These are phyloP conservation scores for Heterohyrax brucei DNA, from an alignment of 2,797 vertebrate genomes.

Conservation along the genomic window DNA sequence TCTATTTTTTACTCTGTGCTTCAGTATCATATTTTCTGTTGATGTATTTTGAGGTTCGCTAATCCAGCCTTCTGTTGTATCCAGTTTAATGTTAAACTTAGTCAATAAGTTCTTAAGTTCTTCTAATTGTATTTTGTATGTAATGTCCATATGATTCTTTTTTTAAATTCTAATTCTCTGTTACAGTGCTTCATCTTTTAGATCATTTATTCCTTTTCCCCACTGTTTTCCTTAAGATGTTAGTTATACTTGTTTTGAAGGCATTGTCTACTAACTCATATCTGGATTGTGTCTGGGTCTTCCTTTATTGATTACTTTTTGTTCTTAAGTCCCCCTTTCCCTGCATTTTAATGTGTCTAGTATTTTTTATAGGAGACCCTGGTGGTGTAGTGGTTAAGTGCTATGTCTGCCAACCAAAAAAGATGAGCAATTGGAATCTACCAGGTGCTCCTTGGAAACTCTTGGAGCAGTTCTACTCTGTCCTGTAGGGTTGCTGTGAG, in stretches of 20 bases:
- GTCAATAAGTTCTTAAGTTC: background rate
- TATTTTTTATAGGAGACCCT: too few relatives aligned
- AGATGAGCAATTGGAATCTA: too few relatives aligned
- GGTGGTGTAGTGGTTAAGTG: too few relatives aligned
- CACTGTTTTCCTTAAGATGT: background rate
- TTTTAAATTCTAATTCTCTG: background rate
- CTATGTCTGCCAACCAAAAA: too few relatives aligned
- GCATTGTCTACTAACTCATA: slow-evolving; percentile 30
- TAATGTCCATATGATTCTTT: background rate
- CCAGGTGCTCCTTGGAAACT: too few relatives aligned
- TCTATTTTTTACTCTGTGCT: background rate
- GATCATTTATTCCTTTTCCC: background rate
- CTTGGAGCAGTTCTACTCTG: too few relatives aligned
- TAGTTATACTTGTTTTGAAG: slow-evolving; percentile 61
- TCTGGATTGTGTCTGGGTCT: slow-evolving; percentile 48
- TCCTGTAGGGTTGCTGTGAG: too few relatives aligned
- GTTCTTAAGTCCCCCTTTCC: background rate
- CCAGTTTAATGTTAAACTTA: background rate
- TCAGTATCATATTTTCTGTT: background rate
- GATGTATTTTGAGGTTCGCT: background rate
- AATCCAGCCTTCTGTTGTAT: background rate
- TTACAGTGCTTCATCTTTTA: slow-evolving; percentile 34
- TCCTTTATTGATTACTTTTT: slow-evolving; percentile 34
- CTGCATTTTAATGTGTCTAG: background rate
- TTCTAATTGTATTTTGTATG: background rate